These are phyloP conservation scores for Pantala flavescens DNA, from an alignment of 1,140 invertebrate genomes.

Conservation along the genomic window DNA sequence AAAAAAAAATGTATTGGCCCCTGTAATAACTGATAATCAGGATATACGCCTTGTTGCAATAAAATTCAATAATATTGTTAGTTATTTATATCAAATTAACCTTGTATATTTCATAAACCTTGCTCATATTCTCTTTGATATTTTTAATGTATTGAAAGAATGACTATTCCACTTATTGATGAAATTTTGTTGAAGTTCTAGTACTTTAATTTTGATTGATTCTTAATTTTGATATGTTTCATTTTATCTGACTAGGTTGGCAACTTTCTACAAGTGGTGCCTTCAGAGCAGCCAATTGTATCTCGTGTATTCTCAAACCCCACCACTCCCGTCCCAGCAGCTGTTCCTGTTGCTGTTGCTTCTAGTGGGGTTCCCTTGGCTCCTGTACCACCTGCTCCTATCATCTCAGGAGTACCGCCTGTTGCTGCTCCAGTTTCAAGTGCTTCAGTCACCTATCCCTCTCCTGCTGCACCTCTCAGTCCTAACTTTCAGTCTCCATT, in stretches of 20 bases:
- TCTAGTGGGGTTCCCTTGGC: background rate
- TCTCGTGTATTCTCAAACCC: background rate
- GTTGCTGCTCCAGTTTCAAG: background rate
- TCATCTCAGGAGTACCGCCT: background rate
- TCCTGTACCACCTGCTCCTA: constrained; percentile 12
- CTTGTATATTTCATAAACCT: too few relatives aligned
- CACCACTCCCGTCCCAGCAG: constrained; percentile 9
- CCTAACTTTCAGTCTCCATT: background rate
- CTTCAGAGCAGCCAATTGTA: constrained; percentile 11
- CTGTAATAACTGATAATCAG: too few relatives aligned
- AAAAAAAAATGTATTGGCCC: too few relatives aligned
- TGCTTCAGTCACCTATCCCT: background rate
- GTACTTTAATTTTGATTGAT: too few relatives aligned
- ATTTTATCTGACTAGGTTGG: constrained; percentile 22
- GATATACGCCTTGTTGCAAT: too few relatives aligned
- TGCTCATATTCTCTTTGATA: too few relatives aligned
- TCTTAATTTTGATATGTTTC: background rate
- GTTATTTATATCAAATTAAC: too few relatives aligned
- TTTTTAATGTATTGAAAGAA: too few relatives aligned
- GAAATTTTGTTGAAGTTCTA: too few relatives aligned
- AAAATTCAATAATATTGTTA: too few relatives aligned
- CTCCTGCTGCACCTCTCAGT: background rate
- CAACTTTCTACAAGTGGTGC: constrained; percentile 24
- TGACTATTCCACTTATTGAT: too few relatives aligned
- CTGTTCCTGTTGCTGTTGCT: background rate